Conservation (phyloP, 2,797 vertebrate species). For the Scomberomorus guttatus region DNA sequence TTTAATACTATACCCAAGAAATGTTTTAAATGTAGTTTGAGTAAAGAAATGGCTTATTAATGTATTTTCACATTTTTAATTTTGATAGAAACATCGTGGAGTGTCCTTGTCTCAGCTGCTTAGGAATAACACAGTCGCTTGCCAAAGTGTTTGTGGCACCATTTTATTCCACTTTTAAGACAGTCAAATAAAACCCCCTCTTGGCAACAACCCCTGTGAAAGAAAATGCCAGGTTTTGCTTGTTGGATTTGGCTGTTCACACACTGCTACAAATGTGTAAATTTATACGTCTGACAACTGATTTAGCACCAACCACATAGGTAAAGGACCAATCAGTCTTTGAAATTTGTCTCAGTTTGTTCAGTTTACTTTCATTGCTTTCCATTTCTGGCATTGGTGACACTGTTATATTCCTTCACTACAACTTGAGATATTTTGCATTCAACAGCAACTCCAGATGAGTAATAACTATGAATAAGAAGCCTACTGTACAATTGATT, state of each 20-base stretch:
- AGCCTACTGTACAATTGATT: background rate
- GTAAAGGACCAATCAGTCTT: background rate
- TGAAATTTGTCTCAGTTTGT: background rate
- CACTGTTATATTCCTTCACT: background rate
- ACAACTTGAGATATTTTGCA: background rate
- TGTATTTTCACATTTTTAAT: constrained; percentile 20
- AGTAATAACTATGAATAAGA: background rate
- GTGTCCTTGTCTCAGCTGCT: constrained; percentile 25
- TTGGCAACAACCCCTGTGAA: constrained; percentile 12
- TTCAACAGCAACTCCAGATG: background rate
- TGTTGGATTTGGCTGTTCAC: constrained; percentile 7
- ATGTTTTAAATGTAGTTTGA: constrained; percentile 9
- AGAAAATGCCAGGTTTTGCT: constrained; percentile 16
- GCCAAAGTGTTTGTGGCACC: constrained; percentile 36
- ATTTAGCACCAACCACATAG: background rate
- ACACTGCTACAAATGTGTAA: background rate
- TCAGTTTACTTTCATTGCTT: background rate
- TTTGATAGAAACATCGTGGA: constrained; percentile 25
- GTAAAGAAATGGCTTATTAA: background rate
- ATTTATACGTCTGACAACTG: constrained; percentile 3
- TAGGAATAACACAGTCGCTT: constrained; percentile 11
- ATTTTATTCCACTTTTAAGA: constrained; percentile 20
- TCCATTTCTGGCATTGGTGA: background rate
- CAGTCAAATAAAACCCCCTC: constrained; percentile 2
- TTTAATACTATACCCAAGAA: background rate